A percentile compares a stretch with the other conserved stretches of the same genome.
Conservation (phyloP, 2,797 vertebrate species). For the Pampus argenteus region DNA sequence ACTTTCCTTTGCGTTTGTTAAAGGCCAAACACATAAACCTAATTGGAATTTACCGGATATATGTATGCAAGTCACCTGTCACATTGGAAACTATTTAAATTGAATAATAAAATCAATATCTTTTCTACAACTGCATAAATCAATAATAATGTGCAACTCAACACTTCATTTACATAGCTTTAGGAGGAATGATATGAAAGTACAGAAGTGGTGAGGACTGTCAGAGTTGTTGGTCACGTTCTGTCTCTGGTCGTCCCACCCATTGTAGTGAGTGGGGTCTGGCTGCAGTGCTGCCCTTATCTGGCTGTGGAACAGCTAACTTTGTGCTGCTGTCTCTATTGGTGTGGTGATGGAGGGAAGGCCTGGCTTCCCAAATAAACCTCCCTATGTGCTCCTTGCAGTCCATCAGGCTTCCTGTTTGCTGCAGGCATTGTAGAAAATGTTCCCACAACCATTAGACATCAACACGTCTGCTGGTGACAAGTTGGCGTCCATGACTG, state of each 20-base stretch:
- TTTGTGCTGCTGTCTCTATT: slow-evolving; percentile 71
- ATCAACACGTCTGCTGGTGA: slow-evolving; percentile 64
- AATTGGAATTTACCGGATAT: too few relatives aligned
- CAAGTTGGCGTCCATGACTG: slow-evolving; percentile 67
- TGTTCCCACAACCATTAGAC: slow-evolving; percentile 75
- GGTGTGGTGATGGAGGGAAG: slow-evolving; percentile 78
- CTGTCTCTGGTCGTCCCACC: slow-evolving; percentile 40
- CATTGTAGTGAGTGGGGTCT: slow-evolving; percentile 65
- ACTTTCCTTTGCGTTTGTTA: background rate
- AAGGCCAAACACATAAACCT: too few relatives aligned
- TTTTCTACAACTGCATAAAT: slow-evolving; percentile 8
- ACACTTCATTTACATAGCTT: slow-evolving; percentile 22
- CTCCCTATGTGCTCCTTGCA: slow-evolving; percentile 69
- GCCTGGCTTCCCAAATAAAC: slow-evolving; percentile 83
- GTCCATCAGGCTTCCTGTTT: slow-evolving; percentile 66
- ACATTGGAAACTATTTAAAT: too few relatives aligned
- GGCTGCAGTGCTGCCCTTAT: slow-evolving; percentile 70
- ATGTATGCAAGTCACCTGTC: too few relatives aligned
- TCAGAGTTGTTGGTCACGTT: slow-evolving; percentile 47
- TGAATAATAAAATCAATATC: too few relatives aligned
- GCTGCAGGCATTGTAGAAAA: slow-evolving; percentile 64
- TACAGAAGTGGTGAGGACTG: background rate
- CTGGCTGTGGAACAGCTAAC: slow-evolving; percentile 63
- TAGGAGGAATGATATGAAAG: slow-evolving; percentile 4
- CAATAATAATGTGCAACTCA: slow-evolving; percentile 28